Percentiles rank a stretch among this genome's conserved stretches.
Evolutionary conservation across 37 sponge, comb jelly and placozoan species (phyloP).

Genomic region (Chondrosia reniformis): DNA sequence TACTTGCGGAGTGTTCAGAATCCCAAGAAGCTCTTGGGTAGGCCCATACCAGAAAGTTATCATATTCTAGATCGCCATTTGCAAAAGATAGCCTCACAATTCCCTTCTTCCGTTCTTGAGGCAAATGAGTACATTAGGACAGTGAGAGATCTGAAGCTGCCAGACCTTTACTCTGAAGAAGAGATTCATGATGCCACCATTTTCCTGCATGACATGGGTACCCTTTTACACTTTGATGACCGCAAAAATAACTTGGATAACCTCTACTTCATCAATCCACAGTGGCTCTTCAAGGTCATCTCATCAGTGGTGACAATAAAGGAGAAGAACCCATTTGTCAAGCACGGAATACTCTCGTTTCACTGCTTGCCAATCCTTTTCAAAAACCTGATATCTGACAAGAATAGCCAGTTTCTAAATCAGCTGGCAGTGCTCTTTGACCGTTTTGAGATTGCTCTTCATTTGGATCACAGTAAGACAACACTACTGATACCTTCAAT

Average conservation of each 20-base stretch:
- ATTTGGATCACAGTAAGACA: conserved; percentile 56
- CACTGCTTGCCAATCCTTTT: conserved; percentile 51
- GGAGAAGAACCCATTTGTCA: conserved; percentile 73
- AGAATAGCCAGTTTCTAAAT: conserved; percentile 56
- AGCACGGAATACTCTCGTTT: conserved; percentile 61
- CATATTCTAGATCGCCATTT: conserved; percentile 60
- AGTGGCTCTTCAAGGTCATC: conserved; percentile 90
- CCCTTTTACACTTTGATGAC: conserved; percentile 83
- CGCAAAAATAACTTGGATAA: conserved; percentile 69
- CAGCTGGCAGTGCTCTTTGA: conserved; percentile 74
- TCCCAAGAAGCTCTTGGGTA: conserved; percentile 20
- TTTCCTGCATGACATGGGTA: conserved; percentile 79
- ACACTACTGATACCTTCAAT: conserved; percentile 82
- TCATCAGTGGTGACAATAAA: conserved; percentile 68
- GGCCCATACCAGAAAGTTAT: conserved; percentile 83
- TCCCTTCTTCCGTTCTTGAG: conserved; percentile 71
- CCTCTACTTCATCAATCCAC: conserved; percentile 87
- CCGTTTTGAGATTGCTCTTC: conserved; percentile 84
- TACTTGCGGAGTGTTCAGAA: neutral
- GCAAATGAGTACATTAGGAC: conserved; percentile 56
- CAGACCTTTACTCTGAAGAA: conserved; percentile 72
- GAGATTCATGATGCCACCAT: conserved; percentile 76
- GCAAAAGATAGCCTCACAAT: no score
- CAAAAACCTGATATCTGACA: conserved; percentile 28
- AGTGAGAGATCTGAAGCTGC: conserved; percentile 45